Evolutionary conservation across 2,888 invertebrate species (phyloP).

Genomic region (Morpho achilles): DNA sequence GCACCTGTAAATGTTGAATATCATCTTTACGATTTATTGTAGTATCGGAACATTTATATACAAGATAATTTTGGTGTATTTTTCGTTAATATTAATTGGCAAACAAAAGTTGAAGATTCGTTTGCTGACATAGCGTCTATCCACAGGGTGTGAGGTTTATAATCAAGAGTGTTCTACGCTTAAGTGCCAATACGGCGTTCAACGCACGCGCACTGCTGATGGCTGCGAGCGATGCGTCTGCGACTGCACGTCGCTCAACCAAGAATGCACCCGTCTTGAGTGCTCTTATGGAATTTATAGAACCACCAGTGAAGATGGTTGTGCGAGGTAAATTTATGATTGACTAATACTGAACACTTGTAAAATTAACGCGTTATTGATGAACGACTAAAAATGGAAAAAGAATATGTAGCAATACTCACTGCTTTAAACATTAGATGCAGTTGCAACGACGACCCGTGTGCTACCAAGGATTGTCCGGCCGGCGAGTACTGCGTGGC

Average conservation of each 20-base stretch:
- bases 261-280: slow-evolving; percentile 81
- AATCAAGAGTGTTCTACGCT: slow-evolving; percentile 81
- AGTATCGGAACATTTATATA: not conserved
- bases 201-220: slow-evolving; percentile 59
- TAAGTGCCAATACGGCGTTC: slow-evolving; percentile 86
- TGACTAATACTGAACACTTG: too few relatives aligned
- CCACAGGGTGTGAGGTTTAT: slow-evolving; percentile 72
- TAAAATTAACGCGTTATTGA: too few relatives aligned
- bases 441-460: not conserved
- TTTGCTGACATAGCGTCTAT: not conserved
- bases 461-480: not conserved
- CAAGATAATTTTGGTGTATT: too few relatives aligned
- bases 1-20: slow-evolving; percentile 2
- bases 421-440: not conserved
- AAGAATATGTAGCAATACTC: too few relatives aligned
- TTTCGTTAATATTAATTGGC: too few relatives aligned
- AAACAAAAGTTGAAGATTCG: not conserved
- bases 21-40: not conserved
- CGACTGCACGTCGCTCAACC: slow-evolving; percentile 77
- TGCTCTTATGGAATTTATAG: slow-evolving; percentile 86
- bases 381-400: too few relatives aligned
- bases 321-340: slow-evolving; percentile 41
- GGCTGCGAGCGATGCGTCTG: slow-evolving; percentile 84
- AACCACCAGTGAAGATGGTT: slow-evolving; percentile 40
- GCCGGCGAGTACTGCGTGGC: not conserved